Evolutionary conservation across 2,113 vertebrate genomes (phyloP).

Genomic region (Gyps fulvus): DNA sequence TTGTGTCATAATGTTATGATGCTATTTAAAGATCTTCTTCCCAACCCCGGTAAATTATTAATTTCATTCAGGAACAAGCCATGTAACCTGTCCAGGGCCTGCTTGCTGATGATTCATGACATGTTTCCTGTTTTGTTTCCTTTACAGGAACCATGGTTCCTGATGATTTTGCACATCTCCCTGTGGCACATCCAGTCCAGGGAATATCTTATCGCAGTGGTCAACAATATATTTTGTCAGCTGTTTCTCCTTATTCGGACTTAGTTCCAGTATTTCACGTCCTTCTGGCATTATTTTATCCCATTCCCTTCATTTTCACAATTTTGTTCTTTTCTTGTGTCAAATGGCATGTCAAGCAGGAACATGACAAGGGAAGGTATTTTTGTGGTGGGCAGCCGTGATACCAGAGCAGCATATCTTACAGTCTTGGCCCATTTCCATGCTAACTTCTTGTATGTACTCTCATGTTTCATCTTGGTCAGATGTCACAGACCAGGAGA

Average conservation of each 20-base stretch:
- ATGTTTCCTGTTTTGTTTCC: slow-evolving; percentile 77
- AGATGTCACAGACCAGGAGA: not conserved
- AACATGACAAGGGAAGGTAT: not conserved
- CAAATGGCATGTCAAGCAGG: not conserved
- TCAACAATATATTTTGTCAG: slow-evolving; percentile 47
- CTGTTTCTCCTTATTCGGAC: not conserved
- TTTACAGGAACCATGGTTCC: slow-evolving; percentile 26
- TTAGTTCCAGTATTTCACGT: not conserved
- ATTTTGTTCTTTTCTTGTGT: not conserved
- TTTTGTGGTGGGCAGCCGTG: not conserved
- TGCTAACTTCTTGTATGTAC: not conserved
- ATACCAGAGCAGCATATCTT: not conserved
- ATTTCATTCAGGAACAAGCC: slow-evolving; percentile 3
- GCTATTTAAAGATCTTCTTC: not conserved
- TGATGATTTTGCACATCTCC: slow-evolving; percentile 65
- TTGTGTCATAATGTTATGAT: not conserved
- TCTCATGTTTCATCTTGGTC: not conserved
- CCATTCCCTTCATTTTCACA: not conserved
- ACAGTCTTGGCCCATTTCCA: not conserved
- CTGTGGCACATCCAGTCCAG: slow-evolving; percentile 41
- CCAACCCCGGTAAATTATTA: not conserved
- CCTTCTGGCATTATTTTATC: not conserved
- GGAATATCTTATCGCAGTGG: not conserved
- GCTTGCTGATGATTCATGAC: slow-evolving; percentile 57
- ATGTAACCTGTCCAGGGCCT: not conserved